Evolutionary conservation across 92 coral and sea anemone genomes (phyloP).

Genomic region (Parazoanthus swiftii): DNA sequence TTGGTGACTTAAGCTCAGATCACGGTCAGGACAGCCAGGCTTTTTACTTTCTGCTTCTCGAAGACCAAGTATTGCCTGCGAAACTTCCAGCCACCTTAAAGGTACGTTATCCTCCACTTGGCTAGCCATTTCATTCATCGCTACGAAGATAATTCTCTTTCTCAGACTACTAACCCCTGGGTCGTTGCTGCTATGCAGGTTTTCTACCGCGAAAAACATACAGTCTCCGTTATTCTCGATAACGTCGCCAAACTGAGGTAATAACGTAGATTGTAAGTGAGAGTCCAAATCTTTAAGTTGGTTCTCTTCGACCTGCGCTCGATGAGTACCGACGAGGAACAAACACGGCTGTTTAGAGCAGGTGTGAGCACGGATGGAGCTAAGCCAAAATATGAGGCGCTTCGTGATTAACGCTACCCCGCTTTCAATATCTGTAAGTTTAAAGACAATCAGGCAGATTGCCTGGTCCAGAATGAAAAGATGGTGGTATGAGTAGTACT

Average conservation of each 20-base stretch:
- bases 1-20: neutral
- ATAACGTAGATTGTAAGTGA: neutral
- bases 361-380: slow-evolving; percentile 8
- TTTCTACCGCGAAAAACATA: slow-evolving; percentile 22
- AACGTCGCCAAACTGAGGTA: slow-evolving; percentile 20
- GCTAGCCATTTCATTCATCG: neutral
- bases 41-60: slow-evolving; percentile 1
- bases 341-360: slow-evolving; percentile 5
- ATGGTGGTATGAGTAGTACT: slow-evolving; percentile 15
- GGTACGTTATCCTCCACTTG: slow-evolving; percentile 13
- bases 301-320: neutral
- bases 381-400: slow-evolving; percentile 18
- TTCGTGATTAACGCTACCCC: neutral
- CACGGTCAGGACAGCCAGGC: too few species aligned
- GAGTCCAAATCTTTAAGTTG: neutral
- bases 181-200: neutral
- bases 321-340: slow-evolving; percentile 14
- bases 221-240: slow-evolving; percentile 15
- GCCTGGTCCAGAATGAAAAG: slow-evolving; percentile 20
- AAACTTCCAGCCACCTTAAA: slow-evolving; percentile 9
- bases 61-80: slow-evolving; percentile 12
- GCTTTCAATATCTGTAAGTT: neutral
- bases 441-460: slow-evolving; percentile 4
- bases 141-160: neutral
- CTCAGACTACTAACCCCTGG: slow-evolving; percentile 1